phyloP scores from a whole-genome alignment of 2,797 vertebrate genomes.

The Tamandua tetradactyla region DNA sequence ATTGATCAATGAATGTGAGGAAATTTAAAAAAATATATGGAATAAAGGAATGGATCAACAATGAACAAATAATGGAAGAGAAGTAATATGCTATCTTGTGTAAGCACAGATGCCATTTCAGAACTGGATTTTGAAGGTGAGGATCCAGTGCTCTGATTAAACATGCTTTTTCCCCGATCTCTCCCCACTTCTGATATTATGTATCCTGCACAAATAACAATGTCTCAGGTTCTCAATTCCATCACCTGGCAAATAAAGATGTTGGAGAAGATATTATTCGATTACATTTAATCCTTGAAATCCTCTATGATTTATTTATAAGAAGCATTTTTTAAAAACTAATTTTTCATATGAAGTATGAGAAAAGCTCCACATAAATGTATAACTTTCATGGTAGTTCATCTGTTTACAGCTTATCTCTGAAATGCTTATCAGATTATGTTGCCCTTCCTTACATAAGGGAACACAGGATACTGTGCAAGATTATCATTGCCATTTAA shows the following conservation, averaged over 20 bases:
- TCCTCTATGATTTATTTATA: neutral
- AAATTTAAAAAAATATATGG: neutral
- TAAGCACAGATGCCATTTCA: neutral
- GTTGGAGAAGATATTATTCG: neutral
- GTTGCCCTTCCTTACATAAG: neutral
- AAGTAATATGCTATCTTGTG: neutral
- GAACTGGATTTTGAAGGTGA: neutral
- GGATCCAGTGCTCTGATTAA: neutral
- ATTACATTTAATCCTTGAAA: neutral
- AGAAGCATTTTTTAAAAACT: neutral
- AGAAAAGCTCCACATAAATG: slow-evolving; percentile 23
- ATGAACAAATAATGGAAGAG: neutral
- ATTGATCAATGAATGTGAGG: neutral
- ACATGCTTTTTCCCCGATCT: neutral
- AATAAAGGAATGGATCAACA: neutral
- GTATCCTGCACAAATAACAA: neutral
- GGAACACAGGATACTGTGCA: no score
- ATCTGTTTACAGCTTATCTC: neutral
- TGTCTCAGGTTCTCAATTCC: neutral
- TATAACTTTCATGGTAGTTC: neutral
- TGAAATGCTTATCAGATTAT: neutral
- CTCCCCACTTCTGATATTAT: neutral
- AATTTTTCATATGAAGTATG: neutral
- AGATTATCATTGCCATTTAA: neutral
- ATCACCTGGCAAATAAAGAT: neutral